These are phyloP conservation scores for Fregetta grallaria DNA, from an alignment of 2,113 vertebrate species.

Conservation along the genomic window DNA sequence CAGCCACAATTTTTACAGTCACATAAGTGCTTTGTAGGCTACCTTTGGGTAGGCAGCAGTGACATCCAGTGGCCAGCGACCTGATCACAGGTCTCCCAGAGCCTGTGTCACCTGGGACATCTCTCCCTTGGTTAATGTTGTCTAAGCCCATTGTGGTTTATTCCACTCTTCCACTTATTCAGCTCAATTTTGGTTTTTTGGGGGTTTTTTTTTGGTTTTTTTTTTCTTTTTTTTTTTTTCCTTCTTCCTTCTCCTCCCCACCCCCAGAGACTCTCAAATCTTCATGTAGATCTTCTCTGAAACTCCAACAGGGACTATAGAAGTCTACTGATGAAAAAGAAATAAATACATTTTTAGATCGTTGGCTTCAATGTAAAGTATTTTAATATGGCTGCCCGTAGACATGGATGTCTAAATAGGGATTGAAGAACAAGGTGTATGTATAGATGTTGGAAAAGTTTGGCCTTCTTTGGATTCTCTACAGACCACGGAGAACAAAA, in stretches of 20 bases:
- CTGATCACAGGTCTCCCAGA: constrained; percentile 67
- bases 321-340: background rate
- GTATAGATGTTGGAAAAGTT: background rate
- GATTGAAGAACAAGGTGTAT: background rate
- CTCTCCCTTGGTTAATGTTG: background rate
- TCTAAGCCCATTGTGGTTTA: background rate
- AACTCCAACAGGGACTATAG: background rate
- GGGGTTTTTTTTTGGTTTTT: no score
- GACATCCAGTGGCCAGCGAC: constrained; percentile 76
- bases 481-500: background rate
- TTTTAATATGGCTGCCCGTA: background rate
- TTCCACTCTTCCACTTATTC: background rate
- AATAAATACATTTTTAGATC: background rate
- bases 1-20: constrained; percentile 78
- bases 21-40: constrained; percentile 71
- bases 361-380: background rate
- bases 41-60: constrained; percentile 74
- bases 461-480: background rate
- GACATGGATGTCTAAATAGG: background rate
- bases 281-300: background rate
- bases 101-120: background rate
- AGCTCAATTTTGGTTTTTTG: accelerated
- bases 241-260: no score
- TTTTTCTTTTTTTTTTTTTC: background rate
- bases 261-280: background rate